These are phyloP conservation scores for Sarcophaga bullata DNA, from an alignment of 1,140 invertebrate species.

Conservation along the genomic window DNA sequence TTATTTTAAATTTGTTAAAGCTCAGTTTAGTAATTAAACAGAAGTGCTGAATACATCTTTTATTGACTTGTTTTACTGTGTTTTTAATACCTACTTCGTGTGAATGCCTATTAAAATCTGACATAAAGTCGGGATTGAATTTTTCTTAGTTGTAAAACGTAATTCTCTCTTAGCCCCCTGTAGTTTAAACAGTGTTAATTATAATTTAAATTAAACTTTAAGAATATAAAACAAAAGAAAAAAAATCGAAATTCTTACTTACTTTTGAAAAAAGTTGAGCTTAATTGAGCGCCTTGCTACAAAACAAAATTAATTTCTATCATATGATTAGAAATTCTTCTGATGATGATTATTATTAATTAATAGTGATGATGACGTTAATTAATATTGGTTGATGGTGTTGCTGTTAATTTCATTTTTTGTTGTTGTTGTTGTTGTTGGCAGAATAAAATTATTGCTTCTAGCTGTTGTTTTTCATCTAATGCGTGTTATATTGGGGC, in stretches of 20 bases:
- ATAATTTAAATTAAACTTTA: no score
- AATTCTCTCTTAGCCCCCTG: no score
- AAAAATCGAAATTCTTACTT: background rate
- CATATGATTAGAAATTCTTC: constrained; percentile 29
- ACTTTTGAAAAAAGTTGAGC: constrained; percentile 41
- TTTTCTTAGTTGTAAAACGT: no score
- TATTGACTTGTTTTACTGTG: no score
- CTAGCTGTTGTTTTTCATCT: background rate
- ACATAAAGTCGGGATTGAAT: no score
- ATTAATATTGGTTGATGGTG: background rate
- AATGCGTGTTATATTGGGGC: constrained; percentile 18
- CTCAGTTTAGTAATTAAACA: no score
- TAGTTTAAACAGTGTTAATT: no score
- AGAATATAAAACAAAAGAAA: no score
- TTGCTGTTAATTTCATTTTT: background rate
- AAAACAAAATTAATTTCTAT: constrained; percentile 4
- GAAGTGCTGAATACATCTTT: no score
- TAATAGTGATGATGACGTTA: background rate
- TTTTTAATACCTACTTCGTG: no score
- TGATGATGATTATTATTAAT: constrained; percentile 28
- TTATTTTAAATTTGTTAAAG: no score
- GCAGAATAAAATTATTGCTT: background rate
- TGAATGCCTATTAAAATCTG: no score
- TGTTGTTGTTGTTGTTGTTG: background rate
- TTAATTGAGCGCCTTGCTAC: constrained; percentile 32